A percentile compares a stretch with the other conserved stretches of the same genome.
Conservation (phyloP, 2,797 vertebrate genomes). For the Chelon labrosus region DNA sequence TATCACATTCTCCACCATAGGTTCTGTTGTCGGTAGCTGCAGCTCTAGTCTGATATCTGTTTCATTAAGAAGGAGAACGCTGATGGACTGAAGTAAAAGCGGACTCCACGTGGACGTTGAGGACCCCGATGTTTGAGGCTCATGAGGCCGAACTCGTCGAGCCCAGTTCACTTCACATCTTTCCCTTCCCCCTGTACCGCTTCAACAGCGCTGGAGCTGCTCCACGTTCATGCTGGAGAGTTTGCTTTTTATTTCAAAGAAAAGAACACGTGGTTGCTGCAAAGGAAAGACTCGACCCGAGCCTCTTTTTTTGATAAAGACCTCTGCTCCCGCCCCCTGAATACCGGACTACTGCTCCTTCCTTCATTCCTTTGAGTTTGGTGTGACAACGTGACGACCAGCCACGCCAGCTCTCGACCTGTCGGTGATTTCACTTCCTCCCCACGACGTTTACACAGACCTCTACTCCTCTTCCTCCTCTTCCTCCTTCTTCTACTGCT, state of each 20-base stretch:
- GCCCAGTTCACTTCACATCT: slow-evolving; percentile 24
- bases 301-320: slow-evolving; percentile 29
- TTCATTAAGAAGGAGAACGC: too few species aligned
- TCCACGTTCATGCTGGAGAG: slow-evolving; percentile 2
- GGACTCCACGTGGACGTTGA: slow-evolving; percentile 24
- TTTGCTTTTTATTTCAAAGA: slow-evolving; percentile 14
- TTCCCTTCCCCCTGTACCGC: slow-evolving; percentile 28
- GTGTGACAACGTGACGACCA: slow-evolving; percentile 12
- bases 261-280: neutral
- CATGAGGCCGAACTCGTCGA: neutral
- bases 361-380: slow-evolving; percentile 10
- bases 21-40: slow-evolving; percentile 26
- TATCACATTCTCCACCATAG: slow-evolving; percentile 23
- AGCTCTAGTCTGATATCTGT: neutral
- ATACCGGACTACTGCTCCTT: too few species aligned
- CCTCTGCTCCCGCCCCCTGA: neutral
- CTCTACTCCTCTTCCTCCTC: neutral
- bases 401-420: slow-evolving; percentile 44
- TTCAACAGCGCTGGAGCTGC: neutral
- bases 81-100: neutral
- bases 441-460: slow-evolving; percentile 28
- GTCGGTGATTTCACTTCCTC: slow-evolving; percentile 20
- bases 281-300: slow-evolving; percentile 24
- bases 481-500: slow-evolving; percentile 2
- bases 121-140: slow-evolving; percentile 30